These are phyloP conservation scores for Glaucidium brasilianum DNA, from an alignment of 2,113 vertebrate genomes.

Conservation along the genomic window DNA sequence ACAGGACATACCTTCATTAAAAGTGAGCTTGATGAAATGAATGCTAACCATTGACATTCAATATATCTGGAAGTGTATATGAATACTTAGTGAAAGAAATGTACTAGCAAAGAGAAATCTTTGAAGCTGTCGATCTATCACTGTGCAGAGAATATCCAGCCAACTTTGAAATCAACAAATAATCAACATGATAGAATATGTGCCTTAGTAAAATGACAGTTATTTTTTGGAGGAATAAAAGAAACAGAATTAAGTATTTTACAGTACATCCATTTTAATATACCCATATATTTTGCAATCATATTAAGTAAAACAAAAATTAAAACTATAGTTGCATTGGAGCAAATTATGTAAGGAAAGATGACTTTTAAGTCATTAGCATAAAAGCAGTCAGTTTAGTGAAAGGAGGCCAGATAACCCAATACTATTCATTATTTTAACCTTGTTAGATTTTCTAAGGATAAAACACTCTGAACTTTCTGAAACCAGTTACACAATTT, in stretches of 20 bases:
- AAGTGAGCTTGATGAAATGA: not conserved
- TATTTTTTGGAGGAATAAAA: not conserved
- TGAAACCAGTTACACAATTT: constrained; percentile 1
- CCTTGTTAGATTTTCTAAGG: constrained; percentile 11
- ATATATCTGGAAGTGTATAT: not conserved
- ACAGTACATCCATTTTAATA: not conserved
- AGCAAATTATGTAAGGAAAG: not conserved
- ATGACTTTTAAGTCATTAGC: constrained; percentile 1
- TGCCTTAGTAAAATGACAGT: not conserved
- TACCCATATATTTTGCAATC: not conserved
- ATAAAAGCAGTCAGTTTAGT: not conserved
- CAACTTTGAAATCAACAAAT: constrained; percentile 2
- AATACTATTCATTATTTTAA: constrained; percentile 33
- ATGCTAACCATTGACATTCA: not conserved
- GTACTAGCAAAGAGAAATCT: not conserved
- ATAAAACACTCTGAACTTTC: not conserved
- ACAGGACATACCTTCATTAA: not conserved
- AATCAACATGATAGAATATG: not conserved
- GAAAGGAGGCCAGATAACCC: not conserved
- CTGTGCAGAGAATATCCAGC: not conserved
- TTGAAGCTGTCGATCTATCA: not conserved
- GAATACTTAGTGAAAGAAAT: not conserved
- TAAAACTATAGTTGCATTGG: not conserved
- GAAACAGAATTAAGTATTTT: not conserved
- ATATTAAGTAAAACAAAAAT: not conserved